Base-by-base conservation (phyloP, 1,140 invertebrate species). In the Idris sp. region DNA sequence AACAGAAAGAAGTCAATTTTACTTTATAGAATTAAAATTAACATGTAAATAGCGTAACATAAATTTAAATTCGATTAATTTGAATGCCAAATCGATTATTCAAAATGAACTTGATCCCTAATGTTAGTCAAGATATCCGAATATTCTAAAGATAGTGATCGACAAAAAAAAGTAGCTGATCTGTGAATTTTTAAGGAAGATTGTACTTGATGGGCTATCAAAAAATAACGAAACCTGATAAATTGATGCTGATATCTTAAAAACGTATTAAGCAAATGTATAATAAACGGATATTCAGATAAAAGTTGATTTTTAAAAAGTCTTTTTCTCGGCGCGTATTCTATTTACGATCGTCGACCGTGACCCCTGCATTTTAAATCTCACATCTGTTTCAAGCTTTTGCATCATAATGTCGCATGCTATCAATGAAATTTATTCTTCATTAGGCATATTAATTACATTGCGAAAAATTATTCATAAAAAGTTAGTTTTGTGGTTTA, bases 251-350 rank as follows among this genome's bases (percentile, higher is more conserved):
- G 58, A 73, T 73, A 59, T 14, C 28, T 41, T 41, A 65, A 68
- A 67, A 74, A 48, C 28, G 48, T 31, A 51, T 44, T 31, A 38
- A 59, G 31, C 28, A 44, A 44, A 43, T 53, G 59, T 56, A 64
- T 73, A 73, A 73, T 65, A 58, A 65, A 30, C 62, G 62, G 62
- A 74, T 62, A 62, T 74, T 68, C 41, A 35, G 49, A 62, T 56
- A 48, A 56, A 67, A 56, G 35, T 56, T 44, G 49, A 74, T 67
- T 68, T 43, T 74, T 65, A 62, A 74, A 74, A 74, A 58, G 49
- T 61, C 14, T 67, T 72, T 76, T 67, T 56, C 64, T 44, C 67
- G 58, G 26, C 41, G 31, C 30, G 41, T 40, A 46, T 59, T 65
- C 74, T 73, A 68, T 69, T 77, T 58, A 68, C 46, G 58, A 58